A percentile compares a stretch with the other conserved stretches of the same genome.
Evolutionary conservation across 2,888 invertebrate genomes (phyloP).

Genomic region (Lasioglossum zephyrum): DNA sequence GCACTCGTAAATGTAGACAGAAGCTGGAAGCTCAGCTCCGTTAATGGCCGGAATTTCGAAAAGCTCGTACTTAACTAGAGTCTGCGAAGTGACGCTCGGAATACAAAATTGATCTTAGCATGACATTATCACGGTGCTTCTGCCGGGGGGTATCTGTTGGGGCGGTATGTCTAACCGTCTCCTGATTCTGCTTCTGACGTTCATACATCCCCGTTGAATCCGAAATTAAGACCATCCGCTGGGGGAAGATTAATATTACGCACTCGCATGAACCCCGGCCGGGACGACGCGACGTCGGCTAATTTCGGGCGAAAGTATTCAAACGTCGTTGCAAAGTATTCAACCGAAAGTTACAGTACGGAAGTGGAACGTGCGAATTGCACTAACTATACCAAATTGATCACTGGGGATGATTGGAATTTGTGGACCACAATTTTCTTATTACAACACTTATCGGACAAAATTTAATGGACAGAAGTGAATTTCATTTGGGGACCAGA

Average conservation of each 20-base stretch:
- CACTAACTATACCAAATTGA: background rate
- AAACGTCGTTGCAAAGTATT: constrained; percentile 5
- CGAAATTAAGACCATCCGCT: constrained; percentile 56
- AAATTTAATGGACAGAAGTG: no score
- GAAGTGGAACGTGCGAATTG: background rate
- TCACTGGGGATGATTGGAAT: background rate
- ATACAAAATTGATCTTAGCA: constrained; percentile 82
- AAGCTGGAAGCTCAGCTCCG: constrained; percentile 54
- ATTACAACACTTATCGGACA: no score
- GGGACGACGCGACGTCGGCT: background rate
- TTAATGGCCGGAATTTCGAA: constrained; percentile 80
- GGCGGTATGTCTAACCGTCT: constrained; percentile 56
- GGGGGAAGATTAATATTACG: constrained; percentile 56
- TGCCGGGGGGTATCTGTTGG: constrained; percentile 61
- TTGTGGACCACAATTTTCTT: background rate
- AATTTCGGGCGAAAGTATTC: background rate
- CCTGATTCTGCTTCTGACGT: constrained; percentile 55
- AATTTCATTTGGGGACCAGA: no score
- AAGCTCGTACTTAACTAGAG: constrained; percentile 80
- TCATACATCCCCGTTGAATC: constrained; percentile 61
- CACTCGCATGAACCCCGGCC: background rate
- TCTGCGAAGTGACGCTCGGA: constrained; percentile 80
- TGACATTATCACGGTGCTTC: constrained; percentile 74
- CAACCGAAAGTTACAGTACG: background rate
- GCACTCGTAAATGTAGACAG: constrained; percentile 56